Evolutionary conservation across 1,140 invertebrate species (phyloP).

Genomic region (Amyelois transitella): DNA sequence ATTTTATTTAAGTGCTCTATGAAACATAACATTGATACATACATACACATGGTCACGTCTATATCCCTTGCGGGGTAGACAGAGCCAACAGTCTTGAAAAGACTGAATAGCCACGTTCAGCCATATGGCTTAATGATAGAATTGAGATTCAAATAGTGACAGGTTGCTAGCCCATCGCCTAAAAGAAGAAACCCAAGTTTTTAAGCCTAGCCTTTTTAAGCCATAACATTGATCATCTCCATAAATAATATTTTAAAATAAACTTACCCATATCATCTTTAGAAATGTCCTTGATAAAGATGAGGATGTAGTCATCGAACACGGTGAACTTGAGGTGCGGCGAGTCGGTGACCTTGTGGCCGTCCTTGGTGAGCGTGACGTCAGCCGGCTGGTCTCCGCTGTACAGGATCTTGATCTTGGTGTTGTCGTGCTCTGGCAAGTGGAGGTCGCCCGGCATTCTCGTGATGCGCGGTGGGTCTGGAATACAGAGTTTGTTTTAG

Average conservation of each 20-base stretch:
- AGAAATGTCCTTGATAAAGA: constrained; percentile 91
- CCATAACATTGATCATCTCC: no score
- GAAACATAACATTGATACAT: no score
- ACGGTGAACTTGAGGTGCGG: constrained; percentile 92
- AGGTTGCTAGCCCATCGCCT: no score
- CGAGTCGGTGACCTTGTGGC: constrained; percentile 84
- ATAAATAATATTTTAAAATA: background rate
- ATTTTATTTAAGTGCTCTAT: no score
- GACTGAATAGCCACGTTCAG: no score
- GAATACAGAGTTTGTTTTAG: constrained; percentile 17
- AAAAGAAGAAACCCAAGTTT: no score
- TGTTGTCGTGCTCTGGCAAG: constrained; percentile 94
- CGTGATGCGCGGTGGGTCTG: constrained; percentile 94
- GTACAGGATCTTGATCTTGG: constrained; percentile 95
- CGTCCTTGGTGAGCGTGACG: constrained; percentile 88
- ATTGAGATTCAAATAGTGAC: no score
- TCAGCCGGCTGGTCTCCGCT: constrained; percentile 94
- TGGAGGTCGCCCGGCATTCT: constrained; percentile 92
- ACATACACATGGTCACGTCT: no score
- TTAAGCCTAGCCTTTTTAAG: no score
- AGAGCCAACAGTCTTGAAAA: no score
- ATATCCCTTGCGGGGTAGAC: no score
- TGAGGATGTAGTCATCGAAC: constrained; percentile 96
- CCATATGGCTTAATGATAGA: no score
- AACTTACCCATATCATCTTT: constrained; percentile 87